Evolutionary conservation across 2,888 invertebrate genomes (phyloP), one percentile per base, ranked within the genome.

Genomic region (Euclidia mi): DNA sequence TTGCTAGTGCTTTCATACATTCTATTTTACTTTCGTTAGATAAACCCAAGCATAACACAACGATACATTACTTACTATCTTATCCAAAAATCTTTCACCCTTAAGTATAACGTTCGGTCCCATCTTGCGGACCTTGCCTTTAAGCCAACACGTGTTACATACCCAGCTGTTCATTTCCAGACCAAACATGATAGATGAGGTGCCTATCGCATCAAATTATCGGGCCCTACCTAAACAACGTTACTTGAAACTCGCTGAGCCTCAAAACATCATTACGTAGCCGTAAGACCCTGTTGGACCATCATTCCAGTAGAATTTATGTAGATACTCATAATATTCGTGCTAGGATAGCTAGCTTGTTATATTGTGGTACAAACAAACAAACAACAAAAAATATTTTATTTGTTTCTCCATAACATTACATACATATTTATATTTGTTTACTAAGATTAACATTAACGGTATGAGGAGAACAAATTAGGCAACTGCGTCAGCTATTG

Each of bases 141-240:
- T 45, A 44, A 41, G 45, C 35, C 34, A 32, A 45, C 37, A 50
- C 38, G 45, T 56, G 45, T 61, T 52, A 49, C 31, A 31, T 53
- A 61, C 37, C 45, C 31, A 53, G 53, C 52, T 65, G 60, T 53
- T 51, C 49, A 58, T 65, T 64, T 44, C 53, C 52, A 38, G 28
- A 57, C 57, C 50, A 41, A 60, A 67, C 52, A 53, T 74, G 76
- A 72, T 67, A 48, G 70, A 72, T 76, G 61, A 41, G 28, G 60
- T 60, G 70, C 57, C 63, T 76, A 76, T 74, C 72, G 56, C 51
- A 41, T 42, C 52, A 44, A 59, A 75, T 74, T 61, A 70, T 70
- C 76, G 31, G 44, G 40, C 56, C 59, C 57, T 59, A 43, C 44
- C 46, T 63, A 71, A 72, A 65, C 72, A 67, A 56, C 57, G 45